phyloP scores from a whole-genome alignment of 2,113 vertebrate species.

The Pithys albifrons region DNA sequence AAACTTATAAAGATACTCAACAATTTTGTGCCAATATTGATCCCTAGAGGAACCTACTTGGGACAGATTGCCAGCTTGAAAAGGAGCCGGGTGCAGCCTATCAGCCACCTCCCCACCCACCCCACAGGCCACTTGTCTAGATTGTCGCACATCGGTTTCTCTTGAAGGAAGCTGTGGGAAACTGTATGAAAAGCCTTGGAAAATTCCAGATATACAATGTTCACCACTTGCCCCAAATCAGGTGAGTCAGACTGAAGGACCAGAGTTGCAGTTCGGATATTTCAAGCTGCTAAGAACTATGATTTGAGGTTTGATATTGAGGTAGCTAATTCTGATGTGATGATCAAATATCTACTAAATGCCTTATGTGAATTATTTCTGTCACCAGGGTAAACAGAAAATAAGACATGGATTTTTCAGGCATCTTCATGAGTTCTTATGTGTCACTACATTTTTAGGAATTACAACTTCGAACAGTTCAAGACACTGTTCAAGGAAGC shows the following conservation, averaged over 20 bases:
- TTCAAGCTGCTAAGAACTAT: not conserved
- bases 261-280: not conserved
- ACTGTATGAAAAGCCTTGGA: not conserved
- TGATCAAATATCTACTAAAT: conserved; percentile 7
- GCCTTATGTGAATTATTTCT: not conserved
- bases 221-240: not conserved
- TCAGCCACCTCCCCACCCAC: not conserved
- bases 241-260: not conserved
- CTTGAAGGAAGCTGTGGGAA: not conserved
- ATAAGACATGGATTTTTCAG: conserved; percentile 41
- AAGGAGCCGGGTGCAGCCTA: not conserved
- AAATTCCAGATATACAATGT: not conserved
- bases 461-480: not conserved
- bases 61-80: not conserved
- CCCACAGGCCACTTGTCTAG: not conserved
- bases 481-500: not conserved
- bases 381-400: conserved; percentile 28
- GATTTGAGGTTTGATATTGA: not conserved
- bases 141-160: not conserved
- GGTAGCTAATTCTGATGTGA: not conserved
- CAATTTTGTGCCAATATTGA: not conserved
- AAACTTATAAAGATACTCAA: not conserved
- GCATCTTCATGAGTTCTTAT: not conserved
- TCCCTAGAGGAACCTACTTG: not conserved
- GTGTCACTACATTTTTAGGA: not conserved